These are phyloP conservation scores for Sialia sialis DNA, from an alignment of 2,113 vertebrate genomes.

Conservation along the genomic window DNA sequence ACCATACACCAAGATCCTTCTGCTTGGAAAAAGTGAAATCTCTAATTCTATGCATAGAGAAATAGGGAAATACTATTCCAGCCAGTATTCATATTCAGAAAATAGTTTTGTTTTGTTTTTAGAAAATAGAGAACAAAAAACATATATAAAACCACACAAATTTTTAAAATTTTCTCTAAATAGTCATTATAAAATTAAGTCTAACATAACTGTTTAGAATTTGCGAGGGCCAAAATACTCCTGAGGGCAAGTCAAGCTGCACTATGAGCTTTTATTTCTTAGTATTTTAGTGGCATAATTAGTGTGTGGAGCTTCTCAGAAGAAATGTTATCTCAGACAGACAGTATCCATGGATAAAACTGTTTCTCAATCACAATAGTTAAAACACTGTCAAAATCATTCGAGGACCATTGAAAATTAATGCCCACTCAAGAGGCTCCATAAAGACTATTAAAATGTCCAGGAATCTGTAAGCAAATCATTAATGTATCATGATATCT, in stretches of 20 bases:
- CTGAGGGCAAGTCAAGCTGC: not conserved
- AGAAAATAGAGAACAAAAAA: not conserved
- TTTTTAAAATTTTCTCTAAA: not conserved
- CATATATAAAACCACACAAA: not conserved
- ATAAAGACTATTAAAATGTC: not conserved
- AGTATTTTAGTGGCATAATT: not conserved
- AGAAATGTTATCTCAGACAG: not conserved
- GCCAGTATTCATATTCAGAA: not conserved
- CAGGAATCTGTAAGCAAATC: not conserved
- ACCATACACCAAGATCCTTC: not conserved
- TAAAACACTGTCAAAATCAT: not conserved
- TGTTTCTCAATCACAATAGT: not conserved
- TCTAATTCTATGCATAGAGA: not conserved
- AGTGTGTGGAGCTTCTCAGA: not conserved
- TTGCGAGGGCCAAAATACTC: not conserved
- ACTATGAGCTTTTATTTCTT: not conserved
- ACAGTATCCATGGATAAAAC: not conserved
- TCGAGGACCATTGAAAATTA: not conserved
- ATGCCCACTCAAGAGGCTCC: not conserved
- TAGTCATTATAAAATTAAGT: not conserved
- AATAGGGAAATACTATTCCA: not conserved
- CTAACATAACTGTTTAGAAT: not conserved
- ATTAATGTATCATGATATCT: not conserved
- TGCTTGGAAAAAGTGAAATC: not conserved
- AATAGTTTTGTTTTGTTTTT: not conserved